Base-by-base conservation (phyloP, 2,113 vertebrate species). In the Lucifuga dentata region DNA sequence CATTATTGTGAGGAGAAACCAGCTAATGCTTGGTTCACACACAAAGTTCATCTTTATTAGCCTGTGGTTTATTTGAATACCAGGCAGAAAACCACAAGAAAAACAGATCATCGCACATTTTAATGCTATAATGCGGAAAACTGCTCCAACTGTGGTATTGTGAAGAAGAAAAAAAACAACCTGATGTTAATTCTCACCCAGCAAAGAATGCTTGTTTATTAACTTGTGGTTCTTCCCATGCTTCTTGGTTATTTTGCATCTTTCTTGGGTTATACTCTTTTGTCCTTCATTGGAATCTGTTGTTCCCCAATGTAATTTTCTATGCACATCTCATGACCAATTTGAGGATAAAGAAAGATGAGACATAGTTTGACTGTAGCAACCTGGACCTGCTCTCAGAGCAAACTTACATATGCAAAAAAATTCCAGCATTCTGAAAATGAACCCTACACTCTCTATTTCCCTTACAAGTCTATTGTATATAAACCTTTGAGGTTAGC, bases 271-370 rank as follows among this genome's bases (percentile, higher is more conserved):
- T 63, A 4, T 1, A 46, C 41, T 62, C 12, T 24, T 64, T 73
- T 77, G 56, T 78, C 55, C 68, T 82, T 58, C 74, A 5, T 43
- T 55, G 67, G 68, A 83, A 80, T 58, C 59, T 50, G 58, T 76
- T 84, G 64, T 78, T 69, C 59, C 61, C 39, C 2, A 11, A 19
- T 29, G 26, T 11, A 51, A 56, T 45, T 16, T 50, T 68, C 19
- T 60, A 13, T 52, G 65, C 81, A 63, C 50, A 62, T 66, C 59
- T 57, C 41, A 24, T 15, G 20, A 69, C 41, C 24, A 19, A 19
- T 12, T 59, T 52, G 13, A 68, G 10, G 21, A 60, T 43, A 33
- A 55, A 50, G 15, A 62, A 24, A 51, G 45, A 17, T 71, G 21
- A 49, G 16, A 41, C 36, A 35, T 4, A 61, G 48, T 74, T 39